Evolutionary conservation across 2,888 invertebrate genomes (phyloP).

Genomic region (Plagodis dolabraria): DNA sequence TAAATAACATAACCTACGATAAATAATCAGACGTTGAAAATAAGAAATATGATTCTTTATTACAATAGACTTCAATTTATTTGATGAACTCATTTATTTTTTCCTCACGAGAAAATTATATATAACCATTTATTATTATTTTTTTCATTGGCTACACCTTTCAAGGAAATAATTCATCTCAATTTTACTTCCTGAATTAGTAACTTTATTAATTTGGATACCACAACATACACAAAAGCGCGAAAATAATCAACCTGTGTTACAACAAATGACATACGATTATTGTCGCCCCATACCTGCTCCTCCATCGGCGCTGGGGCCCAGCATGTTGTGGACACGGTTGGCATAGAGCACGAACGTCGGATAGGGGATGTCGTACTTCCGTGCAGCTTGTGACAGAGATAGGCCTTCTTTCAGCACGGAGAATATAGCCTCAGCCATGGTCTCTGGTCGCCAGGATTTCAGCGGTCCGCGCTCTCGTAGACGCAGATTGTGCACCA

Average conservation of each 20-base stretch:
- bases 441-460: slow-evolving; percentile 97
- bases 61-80: no score
- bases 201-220: no score
- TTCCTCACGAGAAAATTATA: no score
- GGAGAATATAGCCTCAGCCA: slow-evolving; percentile 97
- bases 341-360: slow-evolving; percentile 97
- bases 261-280: slow-evolving; percentile 29
- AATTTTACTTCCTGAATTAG: no score
- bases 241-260: slow-evolving; percentile 9
- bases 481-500: slow-evolving; percentile 95
- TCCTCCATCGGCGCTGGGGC: slow-evolving; percentile 95
- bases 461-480: slow-evolving; percentile 96
- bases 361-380: slow-evolving; percentile 97
- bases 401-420: slow-evolving; percentile 95
- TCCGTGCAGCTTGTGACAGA: slow-evolving; percentile 95
- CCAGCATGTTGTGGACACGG: slow-evolving; percentile 96
- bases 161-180: no score
- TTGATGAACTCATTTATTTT: no score
- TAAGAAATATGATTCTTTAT: no score
- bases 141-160: no score
- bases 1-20: no score
- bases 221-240: no score
- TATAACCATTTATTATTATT: no score
- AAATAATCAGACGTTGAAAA: no score
- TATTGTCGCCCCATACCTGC: slow-evolving; percentile 84